Evolutionary conservation across 2,888 invertebrate species (phyloP), one percentile per base, ranked within the genome.

Genomic region (Seira sanloemensis): DNA sequence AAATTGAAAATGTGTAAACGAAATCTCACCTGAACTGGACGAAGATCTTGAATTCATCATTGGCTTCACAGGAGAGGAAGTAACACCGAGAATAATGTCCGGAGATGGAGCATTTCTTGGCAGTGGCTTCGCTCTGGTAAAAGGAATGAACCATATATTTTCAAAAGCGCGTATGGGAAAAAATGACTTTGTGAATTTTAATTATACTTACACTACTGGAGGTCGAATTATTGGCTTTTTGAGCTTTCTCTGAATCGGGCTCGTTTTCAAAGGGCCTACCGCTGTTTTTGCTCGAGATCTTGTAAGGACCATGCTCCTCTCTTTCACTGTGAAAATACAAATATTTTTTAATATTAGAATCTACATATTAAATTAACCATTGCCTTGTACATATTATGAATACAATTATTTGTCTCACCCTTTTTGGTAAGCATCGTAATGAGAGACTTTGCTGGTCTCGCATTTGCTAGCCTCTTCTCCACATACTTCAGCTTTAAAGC

Each of bases 51-150:
- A 27, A 1, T 76, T 26, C 21, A 80, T 77, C 16, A 62, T 16
- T 1, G 77, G 76, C 50, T 85, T 85, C 7, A 76, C 68, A 4
- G 86, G 74, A 0, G 83, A 83, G 12, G 83, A 78, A 25, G 74
- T 83, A 7, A 88, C 87, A 5, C 89, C 89, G 23, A 88, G 85
- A 74, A 89, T 89, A 9, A 89, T 89, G 74, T 89, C 89, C 0
- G 89, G 89, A 1, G 89, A 89, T n/a, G 89, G 89, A 23, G 84
- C 88, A 85, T 89, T 89, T 73, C 89, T 73, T 23, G 87, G 83
- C 9, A 78, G 65, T 4, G 84, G 76, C 54, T 78, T 86, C 5
- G n/a, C 50, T 7, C 50, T 50, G 67, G 2, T 7, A 50, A 12
- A 50, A 50, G 37, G 12, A 37, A 37, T n/a, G n/a, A n/a, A n/a